Base-by-base conservation (phyloP, 2,888 invertebrate genomes). In the Galerucella pusilla region DNA sequence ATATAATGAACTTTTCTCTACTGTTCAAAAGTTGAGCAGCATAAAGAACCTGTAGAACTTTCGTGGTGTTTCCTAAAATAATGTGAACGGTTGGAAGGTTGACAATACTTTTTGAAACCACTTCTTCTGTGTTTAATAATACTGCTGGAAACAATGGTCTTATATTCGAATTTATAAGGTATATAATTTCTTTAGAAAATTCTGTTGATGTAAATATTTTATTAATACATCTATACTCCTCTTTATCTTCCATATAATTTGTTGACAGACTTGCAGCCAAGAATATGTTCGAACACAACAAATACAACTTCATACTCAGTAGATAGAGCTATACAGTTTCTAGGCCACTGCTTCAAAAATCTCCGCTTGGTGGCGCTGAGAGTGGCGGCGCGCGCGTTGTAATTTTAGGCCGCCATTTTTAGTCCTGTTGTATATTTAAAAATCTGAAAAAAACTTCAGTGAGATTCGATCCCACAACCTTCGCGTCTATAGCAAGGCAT, bases 1-100 rank as follows among this genome's bases (percentile, higher is more conserved):
- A 61, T 5, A 61, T 61, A 5, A 61, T 1, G 35, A 61, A 61
- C 35, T 35, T 35, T 5, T 14, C 61, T 61, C 61, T 35, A 28
- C 61, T 61, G 61, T 28, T 61, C 1, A 61, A 35, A 3, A 61
- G 5, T 28, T 25, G 12, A 14, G 25, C 1, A 28, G 25, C 25
- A 25, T 61, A 61, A 61, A 61, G 61, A 14, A 28, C n/a, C n/a
- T 61, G 12, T 28, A 61, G 35, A 35, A 35, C n/a, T 14, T 61
- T n/a, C 6, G 9, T 28, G 11, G n/a, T 35, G 35, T 61, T 61
- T 14, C 28, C 61, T 61, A 35, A 12, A 6, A 61, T 25, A 28
- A 61, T 28, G 25, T 28, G 16, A 12, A 16, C n/a, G 5, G 61
- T 14, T 61, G 61, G 61, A 5, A 28, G 12, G 9, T 72, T 61